Evolutionary conservation across 2,113 vertebrate genomes (phyloP), one percentile per base, ranked within the genome.

Genomic region (Eira barbara): DNA sequence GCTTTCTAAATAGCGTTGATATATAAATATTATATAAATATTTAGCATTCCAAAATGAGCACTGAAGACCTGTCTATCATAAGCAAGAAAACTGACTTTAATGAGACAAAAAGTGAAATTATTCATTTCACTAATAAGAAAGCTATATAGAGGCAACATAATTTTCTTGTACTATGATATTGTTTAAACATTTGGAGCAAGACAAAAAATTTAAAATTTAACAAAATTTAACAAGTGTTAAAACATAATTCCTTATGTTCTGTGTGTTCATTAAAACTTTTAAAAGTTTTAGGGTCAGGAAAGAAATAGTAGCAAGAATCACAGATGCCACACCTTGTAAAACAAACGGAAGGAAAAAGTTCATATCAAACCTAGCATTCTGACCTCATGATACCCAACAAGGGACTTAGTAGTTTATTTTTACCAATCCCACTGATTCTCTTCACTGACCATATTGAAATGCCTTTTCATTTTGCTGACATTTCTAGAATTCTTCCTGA

Each of bases 111-210:
- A 90, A 31, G 14, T 89, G 20, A 92, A 94, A 95, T 18, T 49
- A 74, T 52, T 94, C 36, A 82, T 95, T 94, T 95, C 31, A 85
- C 65, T 61, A 94, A 59, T 34, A 69, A 89, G 57, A 79, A 93
- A 80, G 4, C 10, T 63, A 36, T 15, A 49, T 23, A 93, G 39
- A 36, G 3, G 47, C 78, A 91, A 27, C 23, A 49, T 14, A 25
- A 21, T 95, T 74, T 42, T 31, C 42, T 39, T 84, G 9, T 55
- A 95, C 23, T 31, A 84, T 65, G 25, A 31, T 57, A 89, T 12
- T 67, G 1, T 73, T 92, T 61, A 95, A 76, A 83, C 6, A 91
- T 31, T 78, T 91, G 11, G 7, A 61, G 6, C 14, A 84, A 94
- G 89, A 80, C 73, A 23, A 92, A 83, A 69, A 63, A 21, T 71